These are phyloP conservation scores for Nerophis lumbriciformis DNA, from an alignment of 2,113 vertebrate species.

Conservation along the genomic window DNA sequence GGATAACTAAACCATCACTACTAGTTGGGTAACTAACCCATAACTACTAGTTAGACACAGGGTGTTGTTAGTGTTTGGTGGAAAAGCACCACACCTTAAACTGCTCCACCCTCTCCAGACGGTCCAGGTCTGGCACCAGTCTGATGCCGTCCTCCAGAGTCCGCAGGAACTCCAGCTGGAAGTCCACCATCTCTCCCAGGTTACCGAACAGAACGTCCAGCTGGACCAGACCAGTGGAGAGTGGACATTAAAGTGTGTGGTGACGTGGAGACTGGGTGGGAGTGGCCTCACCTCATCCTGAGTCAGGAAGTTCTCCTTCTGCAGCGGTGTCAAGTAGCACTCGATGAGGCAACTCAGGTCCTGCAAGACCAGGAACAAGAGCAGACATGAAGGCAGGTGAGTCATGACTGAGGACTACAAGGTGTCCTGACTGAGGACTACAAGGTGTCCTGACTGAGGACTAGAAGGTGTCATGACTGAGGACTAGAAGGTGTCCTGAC, in stretches of 20 bases:
- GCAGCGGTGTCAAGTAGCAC: conserved; percentile 88
- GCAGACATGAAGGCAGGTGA: neutral
- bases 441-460: conserved; percentile 39
- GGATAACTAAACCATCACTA: too few species aligned
- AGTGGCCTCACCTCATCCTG: conserved; percentile 86
- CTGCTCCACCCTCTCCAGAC: conserved; percentile 89
- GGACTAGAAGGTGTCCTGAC: conserved; percentile 2
- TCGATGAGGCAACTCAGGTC: conserved; percentile 92
- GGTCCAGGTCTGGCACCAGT: conserved; percentile 86
- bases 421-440: neutral
- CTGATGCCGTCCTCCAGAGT: conserved; percentile 93
- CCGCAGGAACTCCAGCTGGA: conserved; percentile 93
- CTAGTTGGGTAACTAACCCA: too few species aligned
- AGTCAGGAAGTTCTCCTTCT: conserved; percentile 91
- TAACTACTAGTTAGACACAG: too few species aligned
- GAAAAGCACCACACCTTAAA: conserved; percentile 79
- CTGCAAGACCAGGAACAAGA: conserved; percentile 56
- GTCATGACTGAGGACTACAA: neutral
- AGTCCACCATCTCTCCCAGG: conserved; percentile 92
- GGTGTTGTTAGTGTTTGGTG: too few species aligned
- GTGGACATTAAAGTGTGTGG: neutral
- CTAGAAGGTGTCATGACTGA: conserved; percentile 41
- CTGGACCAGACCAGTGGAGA: conserved; percentile 40
- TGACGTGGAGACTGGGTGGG: neutral
- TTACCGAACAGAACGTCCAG: conserved; percentile 95